Conservation (phyloP, 1,140 invertebrate species). For the Sycophaga agraensis region DNA sequence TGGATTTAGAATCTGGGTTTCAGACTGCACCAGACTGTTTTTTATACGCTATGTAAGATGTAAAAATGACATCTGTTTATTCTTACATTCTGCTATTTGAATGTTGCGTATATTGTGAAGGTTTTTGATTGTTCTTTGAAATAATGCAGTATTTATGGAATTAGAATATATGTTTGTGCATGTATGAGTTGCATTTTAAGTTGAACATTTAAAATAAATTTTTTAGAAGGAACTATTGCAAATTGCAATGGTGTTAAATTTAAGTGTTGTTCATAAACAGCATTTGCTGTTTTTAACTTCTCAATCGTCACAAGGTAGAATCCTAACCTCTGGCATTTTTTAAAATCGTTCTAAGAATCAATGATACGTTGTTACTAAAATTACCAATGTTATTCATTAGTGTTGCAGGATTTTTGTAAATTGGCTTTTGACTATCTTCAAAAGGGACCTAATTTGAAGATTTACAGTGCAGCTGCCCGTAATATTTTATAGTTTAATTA, state of each 20-base stretch:
- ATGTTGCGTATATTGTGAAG: no score
- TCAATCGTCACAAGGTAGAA: slow-evolving; percentile 44
- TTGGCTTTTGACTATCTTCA: slow-evolving; percentile 63
- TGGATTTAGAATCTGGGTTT: no score
- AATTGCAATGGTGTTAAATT: slow-evolving; percentile 26
- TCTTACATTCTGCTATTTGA: no score
- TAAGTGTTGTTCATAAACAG: slow-evolving; percentile 44
- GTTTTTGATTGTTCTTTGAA: no score
- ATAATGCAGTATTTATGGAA: no score
- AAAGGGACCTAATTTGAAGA: slow-evolving; percentile 64
- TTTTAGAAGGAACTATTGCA: no score
- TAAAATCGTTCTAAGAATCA: not conserved
- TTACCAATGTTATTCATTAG: slow-evolving; percentile 43
- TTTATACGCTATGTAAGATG: no score
- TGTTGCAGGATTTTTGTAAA: slow-evolving; percentile 68
- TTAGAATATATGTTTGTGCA: no score
- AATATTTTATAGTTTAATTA: slow-evolving; percentile 30
- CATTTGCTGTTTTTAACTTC: slow-evolving; percentile 43
- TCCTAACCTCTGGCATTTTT: not conserved
- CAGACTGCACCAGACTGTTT: no score
- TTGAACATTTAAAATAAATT: no score
- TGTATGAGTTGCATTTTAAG: no score
- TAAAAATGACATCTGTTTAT: no score
- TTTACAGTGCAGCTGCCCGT: slow-evolving; percentile 62
- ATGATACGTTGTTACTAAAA: not conserved